Evolutionary conservation across 2,797 vertebrate species (phyloP).

Genomic region (Phrynocephalus guinanensis): DNA sequence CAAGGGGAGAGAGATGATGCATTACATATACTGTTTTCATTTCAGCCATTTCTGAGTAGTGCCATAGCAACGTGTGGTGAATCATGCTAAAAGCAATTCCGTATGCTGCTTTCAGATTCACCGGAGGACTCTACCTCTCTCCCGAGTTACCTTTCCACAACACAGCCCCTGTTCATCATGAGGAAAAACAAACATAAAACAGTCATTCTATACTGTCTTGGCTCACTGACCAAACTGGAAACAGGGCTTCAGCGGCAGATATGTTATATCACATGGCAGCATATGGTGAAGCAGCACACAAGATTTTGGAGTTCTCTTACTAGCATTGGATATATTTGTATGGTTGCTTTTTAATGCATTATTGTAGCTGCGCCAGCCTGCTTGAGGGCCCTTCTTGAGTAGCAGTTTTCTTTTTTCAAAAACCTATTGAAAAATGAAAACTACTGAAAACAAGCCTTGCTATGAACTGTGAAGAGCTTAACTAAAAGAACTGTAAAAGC

Average conservation of each 20-base stretch:
- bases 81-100: not conserved
- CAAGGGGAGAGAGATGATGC: not conserved
- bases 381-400: not conserved
- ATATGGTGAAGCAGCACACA: not conserved
- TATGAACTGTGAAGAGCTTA: not conserved
- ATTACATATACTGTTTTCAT: slow-evolving; percentile 18
- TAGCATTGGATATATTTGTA: not conserved
- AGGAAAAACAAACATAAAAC: not conserved
- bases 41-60: slow-evolving; percentile 9
- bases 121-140: not conserved
- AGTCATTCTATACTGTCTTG: not conserved
- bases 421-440: not conserved
- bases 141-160: not conserved
- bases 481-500: not conserved
- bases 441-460: not conserved
- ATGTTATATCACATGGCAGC: not conserved
- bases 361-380: not conserved
- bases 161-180: not conserved
- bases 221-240: not conserved
- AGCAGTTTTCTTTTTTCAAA: no score
- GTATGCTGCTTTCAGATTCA: not conserved
- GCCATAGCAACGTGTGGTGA: slow-evolving; percentile 7
- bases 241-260: not conserved
- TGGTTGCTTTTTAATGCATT: not conserved
- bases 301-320: not conserved